Evolutionary conservation across 2,888 invertebrate genomes (phyloP).

Genomic region (Acanthosepion lycidas): DNA sequence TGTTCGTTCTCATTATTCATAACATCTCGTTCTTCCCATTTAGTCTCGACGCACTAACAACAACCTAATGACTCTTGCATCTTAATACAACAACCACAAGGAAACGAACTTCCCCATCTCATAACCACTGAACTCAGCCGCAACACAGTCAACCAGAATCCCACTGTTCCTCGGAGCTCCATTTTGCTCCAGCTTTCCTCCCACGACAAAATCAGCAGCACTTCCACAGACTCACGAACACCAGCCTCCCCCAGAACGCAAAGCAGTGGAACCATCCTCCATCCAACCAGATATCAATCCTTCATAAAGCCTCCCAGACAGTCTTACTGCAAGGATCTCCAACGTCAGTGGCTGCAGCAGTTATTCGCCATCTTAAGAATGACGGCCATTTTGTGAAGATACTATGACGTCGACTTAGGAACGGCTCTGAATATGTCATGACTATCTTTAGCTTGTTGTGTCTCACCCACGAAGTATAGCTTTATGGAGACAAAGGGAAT

Average conservation of each 20-base stretch:
- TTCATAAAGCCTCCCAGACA: background rate
- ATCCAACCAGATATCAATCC: background rate
- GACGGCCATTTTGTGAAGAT: background rate
- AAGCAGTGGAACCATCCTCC: background rate
- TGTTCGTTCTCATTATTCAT: background rate
- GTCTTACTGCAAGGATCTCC: background rate
- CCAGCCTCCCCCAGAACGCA: background rate
- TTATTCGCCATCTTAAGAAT: background rate
- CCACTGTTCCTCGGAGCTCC: background rate
- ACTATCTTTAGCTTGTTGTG: background rate
- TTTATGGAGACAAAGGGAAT: background rate
- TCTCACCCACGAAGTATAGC: background rate
- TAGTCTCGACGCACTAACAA: background rate
- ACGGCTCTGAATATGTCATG: background rate
- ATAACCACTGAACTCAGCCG: background rate
- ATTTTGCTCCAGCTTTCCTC: background rate
- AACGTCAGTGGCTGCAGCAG: background rate
- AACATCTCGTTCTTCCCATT: too few relatives aligned
- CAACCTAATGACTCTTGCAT: background rate
- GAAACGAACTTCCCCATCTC: too few relatives aligned
- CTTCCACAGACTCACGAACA: background rate
- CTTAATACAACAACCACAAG: background rate
- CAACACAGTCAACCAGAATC: background rate
- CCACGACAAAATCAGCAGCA: background rate
- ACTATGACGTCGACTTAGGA: background rate